phyloP scores from a whole-genome alignment of 2,113 vertebrate species.

The Pyrgilauda ruficollis region DNA sequence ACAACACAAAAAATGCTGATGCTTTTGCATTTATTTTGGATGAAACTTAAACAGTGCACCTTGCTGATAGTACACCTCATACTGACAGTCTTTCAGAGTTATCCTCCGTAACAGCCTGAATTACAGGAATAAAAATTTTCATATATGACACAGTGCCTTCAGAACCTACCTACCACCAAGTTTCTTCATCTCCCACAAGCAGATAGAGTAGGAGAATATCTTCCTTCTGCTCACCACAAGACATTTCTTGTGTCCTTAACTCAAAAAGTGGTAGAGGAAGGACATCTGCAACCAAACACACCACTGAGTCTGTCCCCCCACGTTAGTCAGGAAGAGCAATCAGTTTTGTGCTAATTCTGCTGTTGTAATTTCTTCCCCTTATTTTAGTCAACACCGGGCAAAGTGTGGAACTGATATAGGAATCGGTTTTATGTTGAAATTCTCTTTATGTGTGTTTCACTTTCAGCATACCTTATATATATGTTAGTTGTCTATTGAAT shows the following conservation, averaged over 20 bases:
- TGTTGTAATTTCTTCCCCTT: not conserved
- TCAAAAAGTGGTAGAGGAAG: not conserved
- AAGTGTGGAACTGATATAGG: not conserved
- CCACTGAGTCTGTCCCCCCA: not conserved
- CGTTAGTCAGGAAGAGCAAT: not conserved
- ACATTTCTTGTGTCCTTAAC: not conserved
- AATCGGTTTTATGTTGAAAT: not conserved
- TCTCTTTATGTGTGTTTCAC: not conserved
- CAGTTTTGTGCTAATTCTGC: not conserved
- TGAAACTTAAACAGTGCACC: not conserved
- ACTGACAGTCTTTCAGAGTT: not conserved
- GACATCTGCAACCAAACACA: not conserved
- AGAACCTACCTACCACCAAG: not conserved
- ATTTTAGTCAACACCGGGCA: not conserved
- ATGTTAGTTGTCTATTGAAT: not conserved
- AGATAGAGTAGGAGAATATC: not conserved
- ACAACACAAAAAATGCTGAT: not conserved
- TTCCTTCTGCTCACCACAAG: not conserved
- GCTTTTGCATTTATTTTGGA: conserved; percentile 7
- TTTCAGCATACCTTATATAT: not conserved
- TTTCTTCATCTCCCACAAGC: not conserved
- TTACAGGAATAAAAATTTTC: not conserved
- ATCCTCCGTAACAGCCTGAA: not conserved
- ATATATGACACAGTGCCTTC: not conserved
- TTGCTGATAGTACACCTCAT: not conserved